Evolutionary conservation across 2,113 vertebrate species (phyloP), one percentile per base, ranked within the genome.

Genomic region (Mus musculus): DNA sequence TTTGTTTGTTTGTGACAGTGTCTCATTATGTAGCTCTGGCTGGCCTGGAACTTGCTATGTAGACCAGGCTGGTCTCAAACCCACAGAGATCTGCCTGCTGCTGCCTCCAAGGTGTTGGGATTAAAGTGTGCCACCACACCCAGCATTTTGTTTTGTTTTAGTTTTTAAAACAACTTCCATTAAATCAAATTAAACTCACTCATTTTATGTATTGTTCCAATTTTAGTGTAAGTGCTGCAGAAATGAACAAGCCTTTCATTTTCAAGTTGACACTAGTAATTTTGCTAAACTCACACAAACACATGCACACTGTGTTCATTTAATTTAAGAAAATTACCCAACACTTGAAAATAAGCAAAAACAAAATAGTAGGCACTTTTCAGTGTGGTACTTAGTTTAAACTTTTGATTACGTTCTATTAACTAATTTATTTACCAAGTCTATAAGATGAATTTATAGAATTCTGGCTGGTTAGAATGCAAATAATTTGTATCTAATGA

Each of bases 331-430:
- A 95, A 92, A 92, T 61, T 67, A 96, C 63, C 19, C 16, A n/a
- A 93, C 94, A 96, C 69, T 63, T 71, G 52, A 91, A 96, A 95
- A 61, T 46, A 93, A 93, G 11, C n/a, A 93, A 84, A 84, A 84
- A 26, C 4, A 81, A 81, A 81, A 54, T 67, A 88, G 16, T 75
- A 75, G 1, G 42, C 42, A n/a, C 59, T 89, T 94, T 61, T 72
- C 65, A 81, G 76, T 52, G 42, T 36, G 20, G 7, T 89, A 28
- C 42, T 81, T 42, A 42, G 72, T 49, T 78, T 80, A 61, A 88
- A 88, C 0, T 56, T 91, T 67, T 93, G 39, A 67, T 78, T 93
- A 88, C 26, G 84, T 46, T 69, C 33, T 95, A 78, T 1, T 92
- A 33, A 81, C 22, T 49, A 69, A 14, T 36, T 36, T 95, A 94